Evolutionary conservation across 2,113 vertebrate species (phyloP).

Genomic region (Oriolus oriolus): DNA sequence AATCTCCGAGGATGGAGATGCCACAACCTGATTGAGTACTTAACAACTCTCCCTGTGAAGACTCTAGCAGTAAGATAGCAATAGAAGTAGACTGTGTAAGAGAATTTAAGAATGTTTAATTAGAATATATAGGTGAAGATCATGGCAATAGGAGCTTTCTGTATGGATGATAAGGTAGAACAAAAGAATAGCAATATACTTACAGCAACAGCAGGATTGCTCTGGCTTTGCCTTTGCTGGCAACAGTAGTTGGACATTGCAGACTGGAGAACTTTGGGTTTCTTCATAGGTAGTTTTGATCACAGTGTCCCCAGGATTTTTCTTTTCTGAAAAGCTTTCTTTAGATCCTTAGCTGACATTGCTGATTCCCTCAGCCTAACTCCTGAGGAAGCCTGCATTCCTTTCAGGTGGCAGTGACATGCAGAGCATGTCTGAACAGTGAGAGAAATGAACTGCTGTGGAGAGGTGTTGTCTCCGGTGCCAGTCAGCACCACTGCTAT

Average conservation of each 20-base stretch:
- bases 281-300: neutral
- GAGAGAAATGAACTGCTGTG: neutral
- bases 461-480: neutral
- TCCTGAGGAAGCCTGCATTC: neutral
- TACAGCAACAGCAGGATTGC: neutral
- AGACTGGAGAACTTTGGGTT: neutral
- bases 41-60: slow-evolving; percentile 5
- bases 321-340: neutral
- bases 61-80: neutral
- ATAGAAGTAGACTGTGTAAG: neutral
- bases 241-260: neutral
- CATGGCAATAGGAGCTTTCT: neutral
- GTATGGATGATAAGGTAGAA: neutral
- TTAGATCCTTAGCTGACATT: neutral
- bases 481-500: neutral
- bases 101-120: neutral
- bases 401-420: neutral
- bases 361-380: neutral
- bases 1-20: slow-evolving; percentile 43
- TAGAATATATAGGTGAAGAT: slow-evolving; percentile 16
- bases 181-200: neutral
- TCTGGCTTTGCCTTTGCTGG: neutral
- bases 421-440: neutral
- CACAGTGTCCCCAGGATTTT: neutral
- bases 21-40: neutral